Percentiles rank a stretch among this genome's conserved stretches.
These are phyloP conservation scores for Micropoecilia bifurca DNA, from an alignment of 2,797 vertebrate genomes.

Conservation along the genomic window DNA sequence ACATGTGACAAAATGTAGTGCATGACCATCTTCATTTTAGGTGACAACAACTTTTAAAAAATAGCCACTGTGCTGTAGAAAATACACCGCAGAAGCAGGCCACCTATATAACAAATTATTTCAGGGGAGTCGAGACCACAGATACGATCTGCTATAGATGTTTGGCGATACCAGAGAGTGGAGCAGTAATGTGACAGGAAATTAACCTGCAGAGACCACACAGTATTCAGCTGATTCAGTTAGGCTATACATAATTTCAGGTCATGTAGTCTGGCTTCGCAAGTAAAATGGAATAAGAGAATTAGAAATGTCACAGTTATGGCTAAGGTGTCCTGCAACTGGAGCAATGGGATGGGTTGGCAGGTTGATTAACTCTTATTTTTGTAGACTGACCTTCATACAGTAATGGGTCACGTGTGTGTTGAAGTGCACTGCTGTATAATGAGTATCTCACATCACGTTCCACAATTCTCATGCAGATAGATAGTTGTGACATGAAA, in stretches of 20 bases:
- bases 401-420: conserved; percentile 6
- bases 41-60: conserved; percentile 13
- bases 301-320: conserved; percentile 21
- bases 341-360: conserved; percentile 9
- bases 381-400: conserved; percentile 6
- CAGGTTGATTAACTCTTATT: conserved; percentile 11
- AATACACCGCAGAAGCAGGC: conserved; percentile 10
- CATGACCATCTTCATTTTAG: conserved; percentile 12
- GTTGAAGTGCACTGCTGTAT: not conserved
- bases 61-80: not conserved
- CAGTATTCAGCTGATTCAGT: conserved; percentile 11
- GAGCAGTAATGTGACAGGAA: conserved; percentile 30
- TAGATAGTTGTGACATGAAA: not conserved
- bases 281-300: conserved; percentile 20
- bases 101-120: conserved; percentile 30
- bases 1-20: not conserved
- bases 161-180: conserved; percentile 22
- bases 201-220: conserved; percentile 28
- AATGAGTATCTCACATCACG: not conserved
- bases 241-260: conserved; percentile 26
- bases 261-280: conserved; percentile 14
- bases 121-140: conserved; percentile 20
- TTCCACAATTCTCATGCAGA: not conserved
- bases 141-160: conserved; percentile 25
- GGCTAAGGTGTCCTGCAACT: conserved; percentile 15